A percentile compares a stretch with the other conserved stretches of the same genome.
Conservation (phyloP, 2,797 vertebrate genomes). For the Numenius phaeopus region DNA sequence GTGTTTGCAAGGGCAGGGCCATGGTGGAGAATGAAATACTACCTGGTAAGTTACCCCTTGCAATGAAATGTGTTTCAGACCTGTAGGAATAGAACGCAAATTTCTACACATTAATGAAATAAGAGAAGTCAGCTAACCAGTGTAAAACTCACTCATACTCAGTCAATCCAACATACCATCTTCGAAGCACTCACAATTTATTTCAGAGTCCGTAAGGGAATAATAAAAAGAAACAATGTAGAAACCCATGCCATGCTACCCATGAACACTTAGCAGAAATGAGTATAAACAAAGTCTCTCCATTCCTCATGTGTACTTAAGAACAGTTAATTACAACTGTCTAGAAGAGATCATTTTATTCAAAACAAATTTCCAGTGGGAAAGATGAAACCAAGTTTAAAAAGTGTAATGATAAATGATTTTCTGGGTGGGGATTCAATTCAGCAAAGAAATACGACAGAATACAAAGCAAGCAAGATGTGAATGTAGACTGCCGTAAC, state of each 20-base stretch:
- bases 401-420: background rate
- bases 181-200: background rate
- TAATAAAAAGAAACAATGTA: slow-evolving; percentile 1
- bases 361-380: slow-evolving; percentile 1
- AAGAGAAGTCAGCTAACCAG: background rate
- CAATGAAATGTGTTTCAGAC: background rate
- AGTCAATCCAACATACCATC: background rate
- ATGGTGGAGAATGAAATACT: background rate
- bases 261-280: background rate
- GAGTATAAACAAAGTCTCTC: background rate
- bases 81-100: background rate
- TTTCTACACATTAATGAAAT: background rate
- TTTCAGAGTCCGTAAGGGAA: background rate
- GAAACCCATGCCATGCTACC: background rate
- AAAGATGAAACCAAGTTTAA: background rate
- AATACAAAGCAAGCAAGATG: background rate
- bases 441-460: background rate
- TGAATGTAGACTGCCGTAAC: background rate
- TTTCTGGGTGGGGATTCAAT: background rate
- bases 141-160: background rate
- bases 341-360: background rate
- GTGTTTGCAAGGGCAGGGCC: background rate
- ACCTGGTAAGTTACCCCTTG: background rate
- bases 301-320: background rate
- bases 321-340: slow-evolving; percentile 5